Evolutionary conservation across 2,797 vertebrate genomes (phyloP).

Genomic region (Hafferia zeledoni): DNA sequence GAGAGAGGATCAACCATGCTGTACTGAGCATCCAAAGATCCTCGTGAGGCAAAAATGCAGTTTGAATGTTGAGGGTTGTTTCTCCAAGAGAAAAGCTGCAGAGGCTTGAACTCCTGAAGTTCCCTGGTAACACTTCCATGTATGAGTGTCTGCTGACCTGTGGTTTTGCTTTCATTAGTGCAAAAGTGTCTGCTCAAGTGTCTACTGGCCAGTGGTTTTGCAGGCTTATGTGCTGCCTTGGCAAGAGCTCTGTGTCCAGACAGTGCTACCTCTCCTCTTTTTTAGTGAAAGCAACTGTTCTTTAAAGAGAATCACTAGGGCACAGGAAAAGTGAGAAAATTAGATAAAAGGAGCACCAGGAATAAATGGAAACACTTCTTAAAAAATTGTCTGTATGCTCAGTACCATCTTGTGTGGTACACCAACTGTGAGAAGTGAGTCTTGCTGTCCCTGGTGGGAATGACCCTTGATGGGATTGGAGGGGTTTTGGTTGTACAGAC

Average conservation of each 20-base stretch:
- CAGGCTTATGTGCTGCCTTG: background rate
- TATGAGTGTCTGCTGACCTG: fast-evolving
- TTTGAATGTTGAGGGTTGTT: background rate
- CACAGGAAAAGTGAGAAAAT: background rate
- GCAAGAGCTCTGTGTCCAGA: background rate
- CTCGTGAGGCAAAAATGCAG: background rate
- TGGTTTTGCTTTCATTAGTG: background rate
- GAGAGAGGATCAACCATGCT: fast-evolving
- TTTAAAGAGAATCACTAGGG: background rate
- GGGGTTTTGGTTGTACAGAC: background rate
- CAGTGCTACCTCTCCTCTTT: background rate
- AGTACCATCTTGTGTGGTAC: fast-evolving
- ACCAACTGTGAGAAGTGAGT: background rate
- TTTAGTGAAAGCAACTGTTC: background rate
- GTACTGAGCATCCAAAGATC: background rate
- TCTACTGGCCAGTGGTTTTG: background rate
- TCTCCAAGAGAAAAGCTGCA: background rate
- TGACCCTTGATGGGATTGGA: background rate
- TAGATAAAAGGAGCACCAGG: background rate
- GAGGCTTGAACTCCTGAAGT: background rate
- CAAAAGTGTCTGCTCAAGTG: background rate
- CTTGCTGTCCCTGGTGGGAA: no score
- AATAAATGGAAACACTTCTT: background rate
- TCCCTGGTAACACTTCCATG: background rate
- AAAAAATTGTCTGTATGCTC: background rate